Evolutionary conservation across 92 coral and sea anemone species (phyloP).

Genomic region (Blastomussa wellsi): DNA sequence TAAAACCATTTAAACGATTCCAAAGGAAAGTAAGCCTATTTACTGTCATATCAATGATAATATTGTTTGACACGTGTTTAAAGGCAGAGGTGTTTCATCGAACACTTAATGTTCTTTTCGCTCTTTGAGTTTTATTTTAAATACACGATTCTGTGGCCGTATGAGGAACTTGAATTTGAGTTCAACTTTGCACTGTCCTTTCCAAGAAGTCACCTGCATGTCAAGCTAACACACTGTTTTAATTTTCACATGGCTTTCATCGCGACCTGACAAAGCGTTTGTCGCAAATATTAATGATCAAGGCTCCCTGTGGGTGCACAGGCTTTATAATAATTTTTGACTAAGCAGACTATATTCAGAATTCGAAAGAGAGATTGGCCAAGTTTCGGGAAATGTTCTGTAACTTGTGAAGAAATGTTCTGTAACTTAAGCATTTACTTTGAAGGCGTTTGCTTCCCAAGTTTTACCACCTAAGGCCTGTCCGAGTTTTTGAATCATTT

Average conservation of each 20-base stretch:
- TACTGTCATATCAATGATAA: not conserved
- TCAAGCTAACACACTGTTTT: not conserved
- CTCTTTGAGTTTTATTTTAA: not conserved
- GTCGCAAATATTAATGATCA: not conserved
- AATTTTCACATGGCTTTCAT: slow-evolving; percentile 18
- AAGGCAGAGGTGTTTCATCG: not conserved
- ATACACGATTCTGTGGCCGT: not conserved
- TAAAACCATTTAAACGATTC: not conserved
- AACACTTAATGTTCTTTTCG: not conserved
- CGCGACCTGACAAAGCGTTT: slow-evolving; percentile 11
- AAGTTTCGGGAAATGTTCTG: not conserved
- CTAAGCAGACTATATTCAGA: not conserved
- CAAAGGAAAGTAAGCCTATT: not conserved
- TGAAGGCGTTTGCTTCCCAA: not conserved
- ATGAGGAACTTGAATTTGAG: not conserved
- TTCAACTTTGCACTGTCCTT: not conserved
- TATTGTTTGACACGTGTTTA: slow-evolving; percentile 33
- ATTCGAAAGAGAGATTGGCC: not conserved
- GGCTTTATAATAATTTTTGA: not conserved
- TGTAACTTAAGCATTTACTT: not conserved
- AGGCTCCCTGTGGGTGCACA: not conserved
- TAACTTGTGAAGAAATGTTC: not conserved
- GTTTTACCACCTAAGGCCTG: slow-evolving; percentile 9
- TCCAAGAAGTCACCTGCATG: not conserved
- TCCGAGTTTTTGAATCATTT: slow-evolving; percentile 15